Percentiles rank a stretch among this genome's conserved stretches.
Evolutionary conservation across 2,113 vertebrate species (phyloP).

Genomic region (Macroglossus sobrinus): DNA sequence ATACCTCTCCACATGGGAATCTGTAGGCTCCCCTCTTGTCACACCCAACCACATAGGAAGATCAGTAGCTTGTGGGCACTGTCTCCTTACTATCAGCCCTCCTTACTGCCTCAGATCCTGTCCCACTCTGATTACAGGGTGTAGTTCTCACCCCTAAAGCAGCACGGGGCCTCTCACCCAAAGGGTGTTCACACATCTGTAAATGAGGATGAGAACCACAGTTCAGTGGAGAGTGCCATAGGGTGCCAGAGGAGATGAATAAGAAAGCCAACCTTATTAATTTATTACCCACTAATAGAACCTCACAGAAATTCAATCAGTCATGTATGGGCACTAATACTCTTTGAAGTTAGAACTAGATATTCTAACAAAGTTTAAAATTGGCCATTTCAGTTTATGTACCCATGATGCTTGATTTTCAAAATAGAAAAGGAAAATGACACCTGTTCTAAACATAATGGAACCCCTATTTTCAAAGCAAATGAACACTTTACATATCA

Average conservation of each 20-base stretch:
- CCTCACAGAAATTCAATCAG: background rate
- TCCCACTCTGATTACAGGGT: background rate
- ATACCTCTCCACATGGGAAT: background rate
- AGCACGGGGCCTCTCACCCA: background rate
- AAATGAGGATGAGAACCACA: background rate
- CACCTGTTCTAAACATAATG: background rate
- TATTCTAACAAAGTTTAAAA: background rate
- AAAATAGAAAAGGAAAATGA: background rate
- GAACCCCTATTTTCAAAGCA: background rate
- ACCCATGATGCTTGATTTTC: background rate
- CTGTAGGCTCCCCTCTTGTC: background rate
- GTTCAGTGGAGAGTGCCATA: background rate
- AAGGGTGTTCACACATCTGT: background rate
- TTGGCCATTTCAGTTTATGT: background rate
- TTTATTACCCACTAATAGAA: background rate
- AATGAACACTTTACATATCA: background rate
- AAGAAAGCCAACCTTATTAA: background rate
- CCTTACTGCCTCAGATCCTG: background rate
- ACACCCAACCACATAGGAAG: background rate
- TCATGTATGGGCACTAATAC: background rate
- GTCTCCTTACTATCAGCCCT: accelerated
- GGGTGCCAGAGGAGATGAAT: background rate
- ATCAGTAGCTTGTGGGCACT: too few species aligned
- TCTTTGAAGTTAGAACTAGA: conserved; percentile 4
- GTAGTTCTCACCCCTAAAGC: background rate